These are phyloP conservation scores for Orius laevigatus DNA, from an alignment of 1,140 invertebrate genomes.

Conservation along the genomic window DNA sequence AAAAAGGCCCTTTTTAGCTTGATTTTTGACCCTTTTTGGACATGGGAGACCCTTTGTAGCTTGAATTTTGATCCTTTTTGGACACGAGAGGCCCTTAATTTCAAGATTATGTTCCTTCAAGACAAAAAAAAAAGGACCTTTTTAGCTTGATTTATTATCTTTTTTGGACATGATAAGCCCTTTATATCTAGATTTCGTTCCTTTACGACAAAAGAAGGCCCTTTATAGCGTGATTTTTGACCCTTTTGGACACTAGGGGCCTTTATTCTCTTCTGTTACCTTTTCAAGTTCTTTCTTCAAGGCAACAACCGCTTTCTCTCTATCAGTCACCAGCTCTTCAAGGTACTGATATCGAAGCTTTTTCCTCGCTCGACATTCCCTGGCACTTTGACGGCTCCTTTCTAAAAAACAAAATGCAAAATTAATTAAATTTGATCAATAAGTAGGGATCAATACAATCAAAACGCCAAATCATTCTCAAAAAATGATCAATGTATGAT, in stretches of 20 bases:
- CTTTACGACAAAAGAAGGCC: neutral
- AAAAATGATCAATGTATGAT: no score
- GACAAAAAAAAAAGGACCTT: neutral
- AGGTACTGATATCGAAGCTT: constrained; percentile 94
- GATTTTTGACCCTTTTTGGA: no score
- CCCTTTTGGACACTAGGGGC: no score
- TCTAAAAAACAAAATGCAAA: constrained; percentile 41
- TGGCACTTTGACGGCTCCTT: constrained; percentile 86
- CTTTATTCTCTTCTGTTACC: constrained; percentile 33
- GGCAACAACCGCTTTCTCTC: constrained; percentile 84
- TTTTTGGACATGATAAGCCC: neutral
- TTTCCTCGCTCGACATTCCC: constrained; percentile 91
- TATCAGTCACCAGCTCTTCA: constrained; percentile 82
- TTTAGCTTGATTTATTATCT: no score
- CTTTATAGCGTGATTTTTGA: no score
- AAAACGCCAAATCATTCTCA: neutral
- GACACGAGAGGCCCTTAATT: neutral
- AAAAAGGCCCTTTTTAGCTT: no score
- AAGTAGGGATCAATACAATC: neutral
- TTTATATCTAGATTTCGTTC: neutral
- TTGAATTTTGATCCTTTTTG: no score
- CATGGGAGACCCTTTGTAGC: no score
- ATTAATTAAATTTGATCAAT: no score
- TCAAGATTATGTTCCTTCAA: neutral
- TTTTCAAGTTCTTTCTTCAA: constrained; percentile 80